Evolutionary conservation across 2,797 vertebrate species (phyloP).

Genomic region (Acanthopagrus latus): DNA sequence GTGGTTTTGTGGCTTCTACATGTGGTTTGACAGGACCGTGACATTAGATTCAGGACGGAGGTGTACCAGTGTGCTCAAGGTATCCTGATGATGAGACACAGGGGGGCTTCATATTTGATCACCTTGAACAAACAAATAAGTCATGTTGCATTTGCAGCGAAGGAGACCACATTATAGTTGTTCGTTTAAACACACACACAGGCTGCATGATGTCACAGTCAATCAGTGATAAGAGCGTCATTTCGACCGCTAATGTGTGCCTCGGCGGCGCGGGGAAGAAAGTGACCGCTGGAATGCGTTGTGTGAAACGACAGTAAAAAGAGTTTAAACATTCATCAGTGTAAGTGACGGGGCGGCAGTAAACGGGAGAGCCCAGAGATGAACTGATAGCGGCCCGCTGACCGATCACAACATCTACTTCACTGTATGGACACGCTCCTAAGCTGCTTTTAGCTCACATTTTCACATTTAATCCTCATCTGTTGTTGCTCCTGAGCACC

Average conservation of each 20-base stretch:
- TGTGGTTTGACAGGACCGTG: slow-evolving; percentile 43
- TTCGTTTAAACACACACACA: slow-evolving; percentile 20
- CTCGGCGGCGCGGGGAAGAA: slow-evolving; percentile 41
- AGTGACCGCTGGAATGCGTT: slow-evolving; percentile 40
- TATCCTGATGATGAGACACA: slow-evolving; percentile 31
- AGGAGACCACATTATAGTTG: not conserved
- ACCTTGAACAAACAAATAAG: not conserved
- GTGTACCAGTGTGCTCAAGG: slow-evolving; percentile 23
- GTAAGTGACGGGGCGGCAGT: slow-evolving; percentile 41
- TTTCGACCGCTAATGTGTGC: slow-evolving; percentile 26
- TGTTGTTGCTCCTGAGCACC: slow-evolving; percentile 31
- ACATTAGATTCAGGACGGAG: slow-evolving; percentile 19
- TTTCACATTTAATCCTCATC: slow-evolving; percentile 32
- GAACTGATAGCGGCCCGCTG: slow-evolving; percentile 50
- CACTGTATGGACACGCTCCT: not conserved
- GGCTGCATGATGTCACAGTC: slow-evolving; percentile 25
- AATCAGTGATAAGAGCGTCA: slow-evolving; percentile 51
- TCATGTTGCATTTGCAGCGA: not conserved
- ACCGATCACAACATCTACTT: slow-evolving; percentile 42
- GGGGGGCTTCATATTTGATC: slow-evolving; percentile 4
- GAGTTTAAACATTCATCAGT: slow-evolving; percentile 73
- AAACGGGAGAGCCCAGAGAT: slow-evolving; percentile 55
- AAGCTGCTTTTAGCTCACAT: slow-evolving; percentile 23
- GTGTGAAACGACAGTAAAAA: slow-evolving; percentile 47
- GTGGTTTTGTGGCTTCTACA: slow-evolving; percentile 62